phyloP scores from a whole-genome alignment of 1,140 invertebrate genomes.

The Saccostrea echinata region DNA sequence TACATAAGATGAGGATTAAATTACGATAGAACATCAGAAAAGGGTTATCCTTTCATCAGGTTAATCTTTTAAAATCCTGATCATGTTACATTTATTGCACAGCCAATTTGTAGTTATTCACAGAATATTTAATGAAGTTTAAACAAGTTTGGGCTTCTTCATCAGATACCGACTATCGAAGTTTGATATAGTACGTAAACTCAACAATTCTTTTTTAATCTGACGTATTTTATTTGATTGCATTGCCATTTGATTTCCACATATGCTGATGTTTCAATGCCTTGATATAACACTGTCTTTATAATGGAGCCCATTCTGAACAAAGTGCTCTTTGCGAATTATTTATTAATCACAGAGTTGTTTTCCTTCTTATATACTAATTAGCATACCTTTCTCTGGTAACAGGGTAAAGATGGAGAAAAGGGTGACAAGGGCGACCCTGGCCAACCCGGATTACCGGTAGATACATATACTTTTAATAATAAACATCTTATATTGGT shows the following conservation, averaged over 20 bases:
- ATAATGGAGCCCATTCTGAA: no score
- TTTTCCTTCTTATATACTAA: no score
- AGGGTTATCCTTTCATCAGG: slow-evolving; percentile 10
- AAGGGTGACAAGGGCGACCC: slow-evolving; percentile 41
- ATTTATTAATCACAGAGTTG: no score
- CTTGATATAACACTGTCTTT: no score
- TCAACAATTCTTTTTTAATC: no score
- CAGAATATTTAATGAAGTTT: neutral
- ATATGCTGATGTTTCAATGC: no score
- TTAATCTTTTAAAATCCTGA: neutral
- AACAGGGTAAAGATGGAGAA: slow-evolving; percentile 36
- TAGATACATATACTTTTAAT: neutral
- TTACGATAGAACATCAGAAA: neutral
- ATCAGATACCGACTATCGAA: neutral
- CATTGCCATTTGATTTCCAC: no score
- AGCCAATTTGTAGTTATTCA: neutral
- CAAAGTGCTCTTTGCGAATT: no score
- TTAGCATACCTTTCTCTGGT: neutral
- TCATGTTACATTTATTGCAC: neutral
- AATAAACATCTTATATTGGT: neutral
- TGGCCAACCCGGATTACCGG: slow-evolving; percentile 44
- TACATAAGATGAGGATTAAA: neutral
- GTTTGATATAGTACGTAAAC: no score
- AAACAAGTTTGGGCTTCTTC: neutral
- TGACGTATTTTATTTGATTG: no score